Evolutionary conservation across 2,888 invertebrate species (phyloP), one percentile per base, ranked within the genome.

Genomic region (Ennomos fuscantarius): DNA sequence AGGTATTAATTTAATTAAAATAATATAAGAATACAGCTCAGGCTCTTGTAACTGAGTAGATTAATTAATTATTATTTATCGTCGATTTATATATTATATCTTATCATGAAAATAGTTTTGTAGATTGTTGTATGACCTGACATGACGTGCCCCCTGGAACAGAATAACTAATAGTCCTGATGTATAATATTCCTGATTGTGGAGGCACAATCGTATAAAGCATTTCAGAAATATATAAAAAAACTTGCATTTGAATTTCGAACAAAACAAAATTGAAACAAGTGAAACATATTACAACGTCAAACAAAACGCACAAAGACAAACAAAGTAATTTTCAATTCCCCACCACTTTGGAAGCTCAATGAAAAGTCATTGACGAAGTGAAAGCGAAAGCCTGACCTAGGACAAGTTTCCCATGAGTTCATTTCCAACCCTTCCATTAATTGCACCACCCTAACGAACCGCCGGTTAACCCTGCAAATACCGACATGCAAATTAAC

Each of bases 401-500:
- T 92, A 79, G 76, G 73, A 64, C 82, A 87, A 90, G 73, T 84
- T 91, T 91, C 87, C 89, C 89, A 86, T 83, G 85, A 81, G 69
- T 86, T 84, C 77, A 81, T 69, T 86, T 84, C 76, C 76, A 76
- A 78, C 83, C 87, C 84, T 78, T 73, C 73, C 62, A 77, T 83
- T 91, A 91, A 91, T 91, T 90, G 88, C 78, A 75, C 76, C 78
- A 79, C 90, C 89, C 89, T 91, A 91, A 92, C 89, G 85, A 90
- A 89, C 83, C 82, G 79, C 76, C 84, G 86, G 90, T 92, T 91
- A 90, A 88, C 91, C 89, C 88, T 82, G 82, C 84, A 77, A 84
- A 84, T 78, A 77, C 84, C 82, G 80, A 83, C 88, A 91, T 89
- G 92, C 89, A 92, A 92, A 92, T 91, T 89, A 91, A 90, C 91